Base-by-base conservation (phyloP, 1,140 invertebrate genomes). In the Coenobita brevimanus region DNA sequence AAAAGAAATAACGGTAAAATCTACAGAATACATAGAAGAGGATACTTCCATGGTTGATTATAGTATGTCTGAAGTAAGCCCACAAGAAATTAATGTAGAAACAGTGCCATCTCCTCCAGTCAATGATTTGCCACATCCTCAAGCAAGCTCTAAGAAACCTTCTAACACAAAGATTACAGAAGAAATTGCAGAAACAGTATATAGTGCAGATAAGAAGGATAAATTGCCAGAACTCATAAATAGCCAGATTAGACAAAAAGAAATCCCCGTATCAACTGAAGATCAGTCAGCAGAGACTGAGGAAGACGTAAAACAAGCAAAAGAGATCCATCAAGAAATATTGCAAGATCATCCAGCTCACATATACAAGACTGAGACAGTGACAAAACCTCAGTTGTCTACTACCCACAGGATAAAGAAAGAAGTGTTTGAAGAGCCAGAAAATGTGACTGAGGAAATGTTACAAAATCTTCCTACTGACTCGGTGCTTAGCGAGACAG, bases 341-440 rank as follows among this genome's bases (percentile, higher is more conserved):
- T n/a, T 81, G 0, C 50, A 27, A 17, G 43, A 36, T n/a, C 79
- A 38, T 64, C 54, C 57, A 6, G 0, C 79, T 3, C 24, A 64
- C 64, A 6, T 6, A 21, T 6, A 33, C 13, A 71, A 33, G 33
- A 67, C 71, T 8, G 67, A 85, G 75, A 85, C 73, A 38, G 46
- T 79, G 1, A 33, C 33, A 33, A 30, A 57, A 38, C 88, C 88
- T 75, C 27, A 89, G 33, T 54, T 73, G 24, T 76, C 79, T n/a
- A 82, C 80, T n/a, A 57, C 95, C 0, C 94, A 95, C 90, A 94
- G 94, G 92, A 89, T 89, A 13, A 89, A 57, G 24, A 89, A 78
- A 30, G 83, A 8, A 8, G 46, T 50, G 17, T 8, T 50, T 50
- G 46, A 71, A 36, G 17, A 76, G 1, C 73, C 75, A 33, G 75